Base-by-base conservation (phyloP, 2,888 invertebrate genomes). In the Dicycla oo region DNA sequence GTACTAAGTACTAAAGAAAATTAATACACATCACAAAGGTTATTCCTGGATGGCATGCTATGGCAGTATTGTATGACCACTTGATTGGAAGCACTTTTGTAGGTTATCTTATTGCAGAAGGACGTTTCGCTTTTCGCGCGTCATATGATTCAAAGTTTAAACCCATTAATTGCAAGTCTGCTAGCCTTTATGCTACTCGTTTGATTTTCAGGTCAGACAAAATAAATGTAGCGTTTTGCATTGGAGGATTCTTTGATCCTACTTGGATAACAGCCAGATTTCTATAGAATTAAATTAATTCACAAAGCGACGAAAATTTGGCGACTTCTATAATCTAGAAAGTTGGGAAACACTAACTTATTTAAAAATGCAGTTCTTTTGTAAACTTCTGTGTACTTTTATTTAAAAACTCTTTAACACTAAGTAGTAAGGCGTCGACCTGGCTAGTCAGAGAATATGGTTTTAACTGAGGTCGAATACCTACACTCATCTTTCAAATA, bases 241-340 rank as follows among this genome's bases (percentile, higher is more conserved):
- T 62, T 23, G 38, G 30, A 75, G 3, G 15, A 62, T 57, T 69
- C 43, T 76, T 62, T 69, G 49, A 61, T 51, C 20, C 30, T 26
- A 62, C 56, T 75, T 75, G 76, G 69, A 75, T 75, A 68, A 72
- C 56, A 57, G 67, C 67, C 77, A 75, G 56, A 38, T 57, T 67
- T 75, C 43, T 56, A 49, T 51, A 69, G 20, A 75, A 75, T 56
- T n/a, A n/a, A n/a, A n/a, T 69, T 23, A 56, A 69, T 75, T 62
- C 38, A 51, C 45, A 26, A 69, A 61, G 11, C 30, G 45, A n/a
- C 20, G 43, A 51, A 45, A 76, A 62, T 69, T 76, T 75, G 43
- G 74, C 49, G 56, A 57, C 76, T 38, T 61, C 40, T 13, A 13
- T 54, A 13, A 53, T 74, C 18, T 34, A 26, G 6, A 56, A 53